phyloP scores from a whole-genome alignment of 2,797 vertebrate species.

The Rhinichthys osculus region DNA sequence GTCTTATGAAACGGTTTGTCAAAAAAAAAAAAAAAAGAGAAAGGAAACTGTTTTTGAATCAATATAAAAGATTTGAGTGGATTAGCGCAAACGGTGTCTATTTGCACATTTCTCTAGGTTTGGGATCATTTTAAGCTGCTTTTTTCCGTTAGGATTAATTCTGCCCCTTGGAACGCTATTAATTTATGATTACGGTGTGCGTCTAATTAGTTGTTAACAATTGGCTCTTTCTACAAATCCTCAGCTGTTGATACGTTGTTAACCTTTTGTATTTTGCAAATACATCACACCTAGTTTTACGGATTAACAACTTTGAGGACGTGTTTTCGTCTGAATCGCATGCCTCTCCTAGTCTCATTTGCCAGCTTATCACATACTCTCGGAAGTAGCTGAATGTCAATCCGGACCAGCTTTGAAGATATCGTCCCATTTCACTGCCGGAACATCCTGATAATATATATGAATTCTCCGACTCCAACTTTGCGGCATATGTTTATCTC shows the following conservation, averaged over 20 bases:
- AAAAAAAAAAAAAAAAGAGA: constrained; percentile 54
- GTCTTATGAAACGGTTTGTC: constrained; percentile 71
- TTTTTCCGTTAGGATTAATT: constrained; percentile 55
- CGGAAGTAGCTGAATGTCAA: constrained; percentile 46
- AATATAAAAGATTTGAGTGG: constrained; percentile 71
- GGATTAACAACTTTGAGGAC: constrained; percentile 14
- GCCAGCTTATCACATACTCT: constrained; percentile 51
- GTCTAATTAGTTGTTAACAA: constrained; percentile 58
- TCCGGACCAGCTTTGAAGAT: constrained; percentile 43
- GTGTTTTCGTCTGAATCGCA: constrained; percentile 12
- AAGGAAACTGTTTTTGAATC: constrained; percentile 66
- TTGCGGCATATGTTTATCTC: constrained; percentile 36
- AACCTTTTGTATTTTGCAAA: constrained; percentile 54
- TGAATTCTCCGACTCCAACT: constrained; percentile 21
- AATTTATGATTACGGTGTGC: constrained; percentile 51
- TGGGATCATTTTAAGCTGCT: constrained; percentile 59
- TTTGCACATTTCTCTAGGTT: constrained; percentile 63
- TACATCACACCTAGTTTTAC: constrained; percentile 37
- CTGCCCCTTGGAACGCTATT: constrained; percentile 55
- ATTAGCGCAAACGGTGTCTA: constrained; percentile 67
- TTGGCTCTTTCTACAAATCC: constrained; percentile 52
- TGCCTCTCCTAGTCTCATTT: constrained; percentile 29
- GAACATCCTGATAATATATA: constrained; percentile 49
- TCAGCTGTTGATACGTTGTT: constrained; percentile 60
- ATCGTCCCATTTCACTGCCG: constrained; percentile 21